Evolutionary conservation across 53 echinoderm and acorn worm species (phyloP).

Genomic region (Holothuria leucospilota): DNA sequence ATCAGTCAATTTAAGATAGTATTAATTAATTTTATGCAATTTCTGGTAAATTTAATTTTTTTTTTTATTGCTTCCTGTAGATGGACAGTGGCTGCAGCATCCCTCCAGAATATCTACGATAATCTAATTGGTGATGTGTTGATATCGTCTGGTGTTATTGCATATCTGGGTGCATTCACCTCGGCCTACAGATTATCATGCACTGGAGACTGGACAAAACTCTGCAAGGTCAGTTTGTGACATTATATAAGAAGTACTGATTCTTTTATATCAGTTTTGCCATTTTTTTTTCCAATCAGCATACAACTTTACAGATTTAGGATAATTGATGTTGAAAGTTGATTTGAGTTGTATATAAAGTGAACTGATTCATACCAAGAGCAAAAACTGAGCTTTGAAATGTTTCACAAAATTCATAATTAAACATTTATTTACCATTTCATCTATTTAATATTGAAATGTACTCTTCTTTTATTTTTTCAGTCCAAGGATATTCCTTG

Average conservation of each 20-base stretch:
- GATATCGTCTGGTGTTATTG: constrained; percentile 98
- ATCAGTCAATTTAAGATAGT: no score
- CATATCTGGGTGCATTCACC: constrained; percentile 97
- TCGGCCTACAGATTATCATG: constrained; percentile 78
- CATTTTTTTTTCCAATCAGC: background rate
- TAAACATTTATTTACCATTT: no score
- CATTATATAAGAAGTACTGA: no score
- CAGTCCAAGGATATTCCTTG: constrained; percentile 92
- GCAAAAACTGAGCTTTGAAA: no score
- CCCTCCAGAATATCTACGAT: constrained; percentile 90
- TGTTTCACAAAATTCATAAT: no score
- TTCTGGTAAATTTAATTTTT: background rate
- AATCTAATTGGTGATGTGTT: constrained; percentile 98
- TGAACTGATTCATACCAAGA: no score
- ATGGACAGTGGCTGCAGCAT: constrained; percentile 92
- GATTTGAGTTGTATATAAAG: no score
- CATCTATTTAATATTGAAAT: no score
- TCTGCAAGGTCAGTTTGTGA: constrained; percentile 62
- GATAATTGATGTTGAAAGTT: no score
- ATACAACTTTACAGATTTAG: no score
- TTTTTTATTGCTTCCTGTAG: constrained; percentile 42
- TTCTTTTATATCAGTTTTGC: no score
- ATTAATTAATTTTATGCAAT: no score
- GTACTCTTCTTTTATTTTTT: background rate
- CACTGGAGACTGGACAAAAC: constrained; percentile 85